Evolutionary conservation across 2,113 vertebrate species (phyloP).

Genomic region (Cyanoramphus novaezelandiae): DNA sequence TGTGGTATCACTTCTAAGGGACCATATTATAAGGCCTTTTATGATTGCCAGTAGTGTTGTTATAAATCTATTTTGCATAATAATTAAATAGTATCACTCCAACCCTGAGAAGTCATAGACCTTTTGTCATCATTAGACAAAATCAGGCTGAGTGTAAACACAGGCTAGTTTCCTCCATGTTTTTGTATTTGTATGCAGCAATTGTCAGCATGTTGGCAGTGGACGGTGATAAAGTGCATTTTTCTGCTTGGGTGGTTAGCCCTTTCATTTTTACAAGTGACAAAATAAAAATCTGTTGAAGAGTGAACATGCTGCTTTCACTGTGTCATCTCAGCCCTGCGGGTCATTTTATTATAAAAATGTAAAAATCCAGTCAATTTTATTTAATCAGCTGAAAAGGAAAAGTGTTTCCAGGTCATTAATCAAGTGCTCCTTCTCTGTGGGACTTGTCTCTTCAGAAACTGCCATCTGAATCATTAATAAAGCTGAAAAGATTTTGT

Average conservation of each 20-base stretch:
- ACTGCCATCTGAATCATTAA: slow-evolving; percentile 88
- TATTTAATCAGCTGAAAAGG: slow-evolving; percentile 99
- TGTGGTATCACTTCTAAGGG: neutral
- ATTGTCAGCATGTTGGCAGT: slow-evolving; percentile 82
- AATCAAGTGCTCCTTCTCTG: slow-evolving; percentile 87
- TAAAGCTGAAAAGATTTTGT: slow-evolving; percentile 80
- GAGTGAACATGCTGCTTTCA: slow-evolving; percentile 86
- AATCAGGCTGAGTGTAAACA: slow-evolving; percentile 81
- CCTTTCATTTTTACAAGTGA: slow-evolving; percentile 88
- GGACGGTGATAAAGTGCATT: slow-evolving; percentile 87
- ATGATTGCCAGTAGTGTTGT: neutral
- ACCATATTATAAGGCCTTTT: slow-evolving; percentile 22
- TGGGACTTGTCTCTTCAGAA: slow-evolving; percentile 86
- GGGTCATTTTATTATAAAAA: slow-evolving; percentile 96
- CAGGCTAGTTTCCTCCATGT: slow-evolving; percentile 70
- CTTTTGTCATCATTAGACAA: slow-evolving; percentile 73
- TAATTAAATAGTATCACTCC: slow-evolving; percentile 66
- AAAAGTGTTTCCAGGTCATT: slow-evolving; percentile 96
- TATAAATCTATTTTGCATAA: slow-evolving; percentile 59
- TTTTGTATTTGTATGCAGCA: slow-evolving; percentile 81
- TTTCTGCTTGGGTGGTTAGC: slow-evolving; percentile 91
- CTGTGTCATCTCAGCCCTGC: slow-evolving; percentile 87
- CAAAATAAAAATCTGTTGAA: slow-evolving; percentile 88
- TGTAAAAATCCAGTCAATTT: slow-evolving; percentile 95
- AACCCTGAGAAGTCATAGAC: slow-evolving; percentile 46